A percentile compares a stretch with the other conserved stretches of the same genome.
These are phyloP conservation scores for Equus przewalskii DNA, from an alignment of 2,113 vertebrate genomes.

Conservation along the genomic window DNA sequence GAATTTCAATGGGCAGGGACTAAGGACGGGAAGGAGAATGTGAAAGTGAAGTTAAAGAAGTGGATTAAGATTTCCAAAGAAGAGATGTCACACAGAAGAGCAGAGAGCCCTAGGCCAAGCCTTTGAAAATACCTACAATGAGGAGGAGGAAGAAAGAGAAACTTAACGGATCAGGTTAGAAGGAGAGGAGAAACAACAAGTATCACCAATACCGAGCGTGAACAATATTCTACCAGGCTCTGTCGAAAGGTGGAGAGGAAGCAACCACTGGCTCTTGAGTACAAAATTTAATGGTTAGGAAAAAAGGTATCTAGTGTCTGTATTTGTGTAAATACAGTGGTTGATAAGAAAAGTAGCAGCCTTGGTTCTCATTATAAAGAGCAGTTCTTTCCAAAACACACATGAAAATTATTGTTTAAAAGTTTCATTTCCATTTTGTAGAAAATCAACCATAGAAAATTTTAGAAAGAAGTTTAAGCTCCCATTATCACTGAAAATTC, in stretches of 20 bases:
- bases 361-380: background rate
- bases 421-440: background rate
- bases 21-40: background rate
- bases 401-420: background rate
- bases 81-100: background rate
- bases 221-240: background rate
- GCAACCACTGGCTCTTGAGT: background rate
- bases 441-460: background rate
- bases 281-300: background rate
- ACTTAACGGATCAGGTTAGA: background rate
- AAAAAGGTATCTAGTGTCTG: too few species aligned
- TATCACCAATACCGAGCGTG: rapidly evolving
- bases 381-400: background rate
- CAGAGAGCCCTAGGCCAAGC: background rate
- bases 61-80: background rate
- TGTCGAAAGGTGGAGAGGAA: background rate
- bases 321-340: background rate
- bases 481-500: background rate
- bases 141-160: background rate
- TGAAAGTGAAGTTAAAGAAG: background rate
- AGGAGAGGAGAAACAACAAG: background rate
- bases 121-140: background rate
- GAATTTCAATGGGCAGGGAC: background rate
- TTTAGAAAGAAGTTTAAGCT: background rate
- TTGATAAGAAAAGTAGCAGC: background rate